Evolutionary conservation across 2,797 vertebrate genomes (phyloP).

Genomic region (Nasua narica): DNA sequence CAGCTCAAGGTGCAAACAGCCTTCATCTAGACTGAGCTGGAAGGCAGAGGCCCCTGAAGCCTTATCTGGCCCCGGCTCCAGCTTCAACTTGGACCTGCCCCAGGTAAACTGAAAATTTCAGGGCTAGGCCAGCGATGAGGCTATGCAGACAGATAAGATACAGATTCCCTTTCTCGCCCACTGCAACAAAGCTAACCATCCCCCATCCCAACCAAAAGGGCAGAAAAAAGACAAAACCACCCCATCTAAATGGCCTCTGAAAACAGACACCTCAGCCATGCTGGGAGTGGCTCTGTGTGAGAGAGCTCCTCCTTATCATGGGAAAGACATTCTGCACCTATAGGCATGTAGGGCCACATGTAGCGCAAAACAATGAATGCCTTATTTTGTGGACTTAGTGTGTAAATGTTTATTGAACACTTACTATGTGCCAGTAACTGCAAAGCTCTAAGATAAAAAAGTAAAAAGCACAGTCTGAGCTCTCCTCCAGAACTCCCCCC

Average conservation of each 20-base stretch:
- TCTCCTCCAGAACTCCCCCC: not conserved
- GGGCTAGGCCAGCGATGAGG: not conserved
- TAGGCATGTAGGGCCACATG: too few species aligned
- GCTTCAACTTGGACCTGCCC: conserved; percentile 23
- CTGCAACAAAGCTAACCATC: not conserved
- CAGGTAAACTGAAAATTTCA: conserved; percentile 27
- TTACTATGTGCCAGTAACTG: not conserved
- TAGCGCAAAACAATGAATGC: not conserved
- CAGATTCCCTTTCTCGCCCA: not conserved
- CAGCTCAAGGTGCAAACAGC: not conserved
- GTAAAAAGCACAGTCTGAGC: not conserved
- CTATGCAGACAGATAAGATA: not conserved
- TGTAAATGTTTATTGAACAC: not conserved
- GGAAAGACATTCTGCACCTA: not conserved
- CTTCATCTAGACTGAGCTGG: not conserved
- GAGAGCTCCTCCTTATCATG: not conserved
- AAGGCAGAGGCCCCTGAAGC: not conserved
- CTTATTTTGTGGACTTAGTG: not conserved
- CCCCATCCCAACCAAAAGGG: not conserved
- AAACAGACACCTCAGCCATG: not conserved
- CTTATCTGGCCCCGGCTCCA: not conserved
- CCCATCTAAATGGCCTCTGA: not conserved
- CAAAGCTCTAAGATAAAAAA: not conserved
- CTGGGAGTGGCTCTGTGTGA: not conserved
- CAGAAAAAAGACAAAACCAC: not conserved